These are phyloP conservation scores for Anneissia japonica DNA, from an alignment of 35 echinoderm and acorn worm genomes.

Conservation along the genomic window DNA sequence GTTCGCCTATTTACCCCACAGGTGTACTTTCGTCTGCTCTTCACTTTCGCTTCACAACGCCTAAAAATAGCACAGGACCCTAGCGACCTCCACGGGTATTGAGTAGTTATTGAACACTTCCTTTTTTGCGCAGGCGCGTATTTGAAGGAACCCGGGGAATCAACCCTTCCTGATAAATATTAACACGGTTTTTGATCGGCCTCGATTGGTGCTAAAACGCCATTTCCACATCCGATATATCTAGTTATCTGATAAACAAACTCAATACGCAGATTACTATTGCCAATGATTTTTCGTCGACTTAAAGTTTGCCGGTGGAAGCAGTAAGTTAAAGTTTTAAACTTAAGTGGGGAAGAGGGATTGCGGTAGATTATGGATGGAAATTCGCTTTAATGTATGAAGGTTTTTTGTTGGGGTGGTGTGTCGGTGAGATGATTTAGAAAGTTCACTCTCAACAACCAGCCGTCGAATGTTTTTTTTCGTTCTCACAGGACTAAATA, in stretches of 20 bases:
- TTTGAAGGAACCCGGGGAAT: no score
- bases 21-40: not conserved
- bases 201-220: not conserved
- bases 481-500: no score
- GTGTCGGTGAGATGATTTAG: no score
- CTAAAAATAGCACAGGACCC: not conserved
- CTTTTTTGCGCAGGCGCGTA: no score
- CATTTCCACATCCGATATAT: not conserved
- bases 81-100: not conserved
- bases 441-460: no score
- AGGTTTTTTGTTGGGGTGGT: no score
- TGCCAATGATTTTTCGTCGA: not conserved
- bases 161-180: not conserved
- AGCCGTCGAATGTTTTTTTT: no score
- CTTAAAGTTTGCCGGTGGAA: not conserved
- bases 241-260: not conserved
- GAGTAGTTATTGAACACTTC: not conserved
- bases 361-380: not conserved
- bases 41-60: not conserved
- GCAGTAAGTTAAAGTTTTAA: not conserved
- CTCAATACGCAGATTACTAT: not conserved
- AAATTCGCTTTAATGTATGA: no score
- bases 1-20: not conserved
- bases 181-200: not conserved
- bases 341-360: not conserved